A percentile compares a stretch with the other conserved stretches of the same genome.
These are phyloP conservation scores for Bergia sp. DNA, from an alignment of 92 coral and sea anemone genomes.

Conservation along the genomic window DNA sequence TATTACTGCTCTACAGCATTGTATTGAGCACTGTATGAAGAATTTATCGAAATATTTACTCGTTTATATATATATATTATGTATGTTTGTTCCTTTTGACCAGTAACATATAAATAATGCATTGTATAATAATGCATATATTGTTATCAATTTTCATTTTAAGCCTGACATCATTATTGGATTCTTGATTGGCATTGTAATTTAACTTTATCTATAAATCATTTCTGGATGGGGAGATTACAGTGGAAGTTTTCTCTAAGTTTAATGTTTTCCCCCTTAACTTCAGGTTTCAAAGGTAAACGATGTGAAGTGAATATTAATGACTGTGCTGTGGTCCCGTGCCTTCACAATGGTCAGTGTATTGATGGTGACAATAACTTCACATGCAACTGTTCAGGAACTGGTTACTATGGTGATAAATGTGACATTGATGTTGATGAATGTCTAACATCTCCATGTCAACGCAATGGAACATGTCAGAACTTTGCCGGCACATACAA, in stretches of 20 bases:
- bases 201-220: too few species aligned
- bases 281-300: conserved; percentile 79
- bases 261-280: neutral
- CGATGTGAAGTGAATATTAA: conserved; percentile 75
- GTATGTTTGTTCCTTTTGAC: too few species aligned
- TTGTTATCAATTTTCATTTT: too few species aligned
- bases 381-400: conserved; percentile 58
- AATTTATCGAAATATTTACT: too few species aligned
- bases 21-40: too few species aligned
- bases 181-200: too few species aligned
- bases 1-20: too few species aligned
- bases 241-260: neutral
- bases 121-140: too few species aligned
- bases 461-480: conserved; percentile 66
- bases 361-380: conserved; percentile 46
- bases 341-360: conserved; percentile 43
- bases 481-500: conserved; percentile 78
- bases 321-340: conserved; percentile 78
- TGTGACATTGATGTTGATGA: conserved; percentile 51
- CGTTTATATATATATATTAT: too few species aligned
- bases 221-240: neutral
- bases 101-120: too few species aligned
- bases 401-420: conserved; percentile 54
- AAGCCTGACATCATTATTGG: too few species aligned
- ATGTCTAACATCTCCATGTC: conserved; percentile 65